These are phyloP conservation scores for Hyperoplus lanceolatus DNA, from an alignment of 2,797 vertebrate species.

Conservation along the genomic window DNA sequence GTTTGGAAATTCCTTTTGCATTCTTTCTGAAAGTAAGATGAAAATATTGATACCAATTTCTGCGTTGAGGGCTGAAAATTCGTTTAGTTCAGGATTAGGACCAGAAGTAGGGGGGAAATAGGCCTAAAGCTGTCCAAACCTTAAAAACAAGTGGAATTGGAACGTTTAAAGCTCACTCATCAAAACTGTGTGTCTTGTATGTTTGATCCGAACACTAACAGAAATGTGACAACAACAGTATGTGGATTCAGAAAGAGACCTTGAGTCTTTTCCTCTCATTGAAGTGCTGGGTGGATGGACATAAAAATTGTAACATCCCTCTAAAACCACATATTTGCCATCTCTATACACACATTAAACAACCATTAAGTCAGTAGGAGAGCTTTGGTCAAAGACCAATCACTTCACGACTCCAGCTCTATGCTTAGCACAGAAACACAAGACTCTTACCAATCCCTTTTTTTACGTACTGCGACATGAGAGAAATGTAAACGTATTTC, in stretches of 20 bases:
- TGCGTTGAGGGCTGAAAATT: constrained; percentile 7
- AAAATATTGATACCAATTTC: constrained; percentile 1
- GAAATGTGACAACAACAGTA: not conserved
- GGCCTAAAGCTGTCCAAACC: not conserved
- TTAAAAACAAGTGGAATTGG: not conserved
- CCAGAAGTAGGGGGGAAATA: not conserved
- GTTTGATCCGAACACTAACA: not conserved
- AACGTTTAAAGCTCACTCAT: not conserved
- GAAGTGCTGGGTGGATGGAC: no score
- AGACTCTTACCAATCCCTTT: not conserved
- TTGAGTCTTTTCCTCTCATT: no score
- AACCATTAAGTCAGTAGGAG: no score
- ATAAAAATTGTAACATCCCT: no score
- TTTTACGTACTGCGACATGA: not conserved
- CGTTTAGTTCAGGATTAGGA: not conserved
- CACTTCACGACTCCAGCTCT: not conserved
- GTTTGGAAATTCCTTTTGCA: constrained; percentile 3
- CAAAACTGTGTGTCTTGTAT: not conserved
- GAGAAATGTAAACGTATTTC: not conserved
- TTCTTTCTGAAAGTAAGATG: constrained; percentile 22
- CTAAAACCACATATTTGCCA: no score
- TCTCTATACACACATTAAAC: no score
- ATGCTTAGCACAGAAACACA: not conserved
- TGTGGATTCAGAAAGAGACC: not conserved
- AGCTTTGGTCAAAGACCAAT: not conserved